Base-by-base conservation (phyloP, 1,140 invertebrate genomes). In the Chrysopa pallens region DNA sequence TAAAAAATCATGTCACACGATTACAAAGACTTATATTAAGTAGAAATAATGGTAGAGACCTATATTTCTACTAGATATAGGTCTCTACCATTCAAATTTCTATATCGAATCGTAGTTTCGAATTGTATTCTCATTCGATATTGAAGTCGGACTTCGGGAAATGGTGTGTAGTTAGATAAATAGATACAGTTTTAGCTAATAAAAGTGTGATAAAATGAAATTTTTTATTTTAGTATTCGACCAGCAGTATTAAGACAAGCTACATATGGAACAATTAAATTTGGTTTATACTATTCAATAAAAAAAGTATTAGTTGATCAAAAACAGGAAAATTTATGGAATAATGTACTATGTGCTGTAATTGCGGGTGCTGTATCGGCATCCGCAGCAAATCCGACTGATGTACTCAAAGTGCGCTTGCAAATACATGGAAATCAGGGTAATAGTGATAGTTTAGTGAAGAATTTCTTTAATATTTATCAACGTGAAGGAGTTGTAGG, bases 401-500 rank as follows among this genome's bases (percentile, higher is more conserved):
- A 97, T 72, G 85, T 97, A 7, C 71, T 97, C n/a, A 97, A 97
- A 73, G 91, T 95, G 38, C 75, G 87, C 45, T 89, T 95, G 86
- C 90, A 95, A 72, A 73, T 84, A 8, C 65, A 66, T 38, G 70
- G 72, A 23, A 63, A 64, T 47, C 51, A 62, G 49, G 48, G 60
- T 36, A 54, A 67, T 42, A 56, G 75, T 46, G 50, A 69, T 29
- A 64, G 75, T 39, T 68, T 86, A 37, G 54, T 74, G n/a, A 69
- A 76, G 51, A 86, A 83, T 47, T 89, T 91, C 52, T 63, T 71
- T 44, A 76, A 83, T 54, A 78, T 92, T 29, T 80, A 88, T 56
- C 64, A 66, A 48, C 72, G 80, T 46, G 84, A 89, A 63, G 89
- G 89, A 39, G 54, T 90, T 27, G 62, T 70, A 43, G 88, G 89